Evolutionary conservation across 2,888 invertebrate genomes (phyloP).

Genomic region (Archaeoteleia sp.): DNA sequence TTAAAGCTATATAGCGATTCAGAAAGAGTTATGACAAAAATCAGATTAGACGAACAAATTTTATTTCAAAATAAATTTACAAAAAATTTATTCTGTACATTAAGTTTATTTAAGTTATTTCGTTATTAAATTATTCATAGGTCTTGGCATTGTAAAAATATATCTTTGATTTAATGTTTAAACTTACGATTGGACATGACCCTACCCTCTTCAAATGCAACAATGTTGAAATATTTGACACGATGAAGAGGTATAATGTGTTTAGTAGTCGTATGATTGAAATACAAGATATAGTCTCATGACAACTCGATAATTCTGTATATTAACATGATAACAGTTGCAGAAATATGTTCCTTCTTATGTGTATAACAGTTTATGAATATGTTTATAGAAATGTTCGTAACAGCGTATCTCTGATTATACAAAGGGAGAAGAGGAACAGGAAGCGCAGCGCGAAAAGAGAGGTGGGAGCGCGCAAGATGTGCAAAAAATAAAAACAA

Average conservation of each 20-base stretch:
- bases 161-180: too few relatives aligned
- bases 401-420: constrained; percentile 46
- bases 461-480: constrained; percentile 31
- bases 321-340: constrained; percentile 43
- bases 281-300: constrained; percentile 24
- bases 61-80: too few relatives aligned
- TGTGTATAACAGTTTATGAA: constrained; percentile 40
- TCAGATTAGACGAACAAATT: too few relatives aligned
- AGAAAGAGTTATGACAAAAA: too few relatives aligned
- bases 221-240: not conserved
- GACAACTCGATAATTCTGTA: constrained; percentile 32
- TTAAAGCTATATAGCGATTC: too few relatives aligned
- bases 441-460: too few relatives aligned
- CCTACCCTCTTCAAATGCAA: too few relatives aligned
- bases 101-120: too few relatives aligned
- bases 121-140: too few relatives aligned
- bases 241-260: constrained; percentile 15
- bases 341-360: constrained; percentile 33
- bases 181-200: too few relatives aligned
- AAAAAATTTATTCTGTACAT: too few relatives aligned
- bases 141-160: too few relatives aligned
- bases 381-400: constrained; percentile 47
- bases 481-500: constrained; percentile 41
- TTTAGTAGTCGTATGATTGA: constrained; percentile 19
- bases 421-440: constrained; percentile 35